A percentile compares a stretch with the other conserved stretches of the same genome.
phyloP scores from a whole-genome alignment of 2,113 vertebrate species.

The Rhombomys opimus region DNA sequence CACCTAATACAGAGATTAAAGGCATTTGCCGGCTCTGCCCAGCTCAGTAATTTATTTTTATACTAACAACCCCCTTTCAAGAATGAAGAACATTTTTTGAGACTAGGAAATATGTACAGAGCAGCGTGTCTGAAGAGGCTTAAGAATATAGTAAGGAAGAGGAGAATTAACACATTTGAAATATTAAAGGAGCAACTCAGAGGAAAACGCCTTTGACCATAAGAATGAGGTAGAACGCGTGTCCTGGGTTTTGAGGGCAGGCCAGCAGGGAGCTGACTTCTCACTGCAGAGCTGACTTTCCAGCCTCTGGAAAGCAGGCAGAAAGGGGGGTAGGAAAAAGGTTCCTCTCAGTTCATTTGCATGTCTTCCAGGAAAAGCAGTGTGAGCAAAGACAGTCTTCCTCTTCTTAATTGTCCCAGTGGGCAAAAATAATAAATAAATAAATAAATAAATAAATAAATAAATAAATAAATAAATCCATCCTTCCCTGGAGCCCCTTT shows the following conservation, averaged over 20 bases:
- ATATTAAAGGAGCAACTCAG: neutral
- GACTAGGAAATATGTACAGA: neutral
- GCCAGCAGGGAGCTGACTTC: neutral
- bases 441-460: too few relatives aligned
- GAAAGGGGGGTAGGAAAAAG: fast-evolving
- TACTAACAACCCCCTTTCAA: neutral
- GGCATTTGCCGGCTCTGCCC: neutral
- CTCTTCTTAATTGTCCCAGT: neutral
- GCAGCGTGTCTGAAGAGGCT: neutral
- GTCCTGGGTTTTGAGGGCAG: neutral
- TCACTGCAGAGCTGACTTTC: neutral
- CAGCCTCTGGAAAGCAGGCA: neutral
- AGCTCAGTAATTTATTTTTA: conserved; percentile 28
- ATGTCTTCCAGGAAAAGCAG: neutral
- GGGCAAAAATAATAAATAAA: neutral
- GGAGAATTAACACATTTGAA: neutral
- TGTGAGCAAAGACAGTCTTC: neutral
- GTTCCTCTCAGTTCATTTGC: neutral
- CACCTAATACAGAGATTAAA: neutral
- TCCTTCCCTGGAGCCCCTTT: neutral
- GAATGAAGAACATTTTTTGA: conserved; percentile 29
- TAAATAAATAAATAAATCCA: too few relatives aligned
- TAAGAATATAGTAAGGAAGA: neutral
- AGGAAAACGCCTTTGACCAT: neutral
- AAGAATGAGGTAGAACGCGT: neutral